Base-by-base conservation (phyloP, 1,140 invertebrate genomes). In the Telenomus remus region DNA sequence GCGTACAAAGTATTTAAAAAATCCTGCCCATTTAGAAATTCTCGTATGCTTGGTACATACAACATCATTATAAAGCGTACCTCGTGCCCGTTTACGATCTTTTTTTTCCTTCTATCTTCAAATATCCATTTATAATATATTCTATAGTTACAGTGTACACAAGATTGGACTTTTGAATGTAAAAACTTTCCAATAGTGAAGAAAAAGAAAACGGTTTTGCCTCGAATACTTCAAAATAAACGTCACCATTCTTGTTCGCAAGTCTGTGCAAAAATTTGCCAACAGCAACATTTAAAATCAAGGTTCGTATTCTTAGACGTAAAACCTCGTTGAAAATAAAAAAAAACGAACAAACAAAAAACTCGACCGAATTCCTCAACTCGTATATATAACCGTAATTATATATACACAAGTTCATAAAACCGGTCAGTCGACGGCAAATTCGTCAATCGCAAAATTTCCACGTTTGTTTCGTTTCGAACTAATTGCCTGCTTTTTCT, bases 1-100 rank as follows among this genome's bases (percentile, higher is more conserved):
- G 49, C 66, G 74, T 76, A 71, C 56, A 63, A 76, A 76, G 74
- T 66, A 71, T 71, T 76, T 71, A 71, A 76, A 76, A 76, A 76
- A 68, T 76, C 74, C 74, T 76, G 74, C 68, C 74, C 74, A 76
- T 48, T 72, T 76, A 60, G 61, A 60, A 12, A 69, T 77, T 74
- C 77, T 68, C 77, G 78, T 79, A 54, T 74, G 48, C 53, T 63
- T 63, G 74, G 68, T 77, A 72, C 68, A 66, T 61, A 70, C 48
- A 66, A 72, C 64, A 64, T 57, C 61, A 66, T 54, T 51, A 61
- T 68, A 47, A 70, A 78, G 66, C 66, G 61, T 55, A 46, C 34
- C 51, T 68, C 43, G 68, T 63, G 53, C 49, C 2, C 34, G 39
- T 19, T 71, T 43, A 56, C 60, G n/a, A n/a, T n/a, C n/a, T n/a